A percentile compares a stretch with the other conserved stretches of the same genome.
These are phyloP conservation scores for Rhynchomys soricoides DNA, from an alignment of 2,113 vertebrate species.

Conservation along the genomic window DNA sequence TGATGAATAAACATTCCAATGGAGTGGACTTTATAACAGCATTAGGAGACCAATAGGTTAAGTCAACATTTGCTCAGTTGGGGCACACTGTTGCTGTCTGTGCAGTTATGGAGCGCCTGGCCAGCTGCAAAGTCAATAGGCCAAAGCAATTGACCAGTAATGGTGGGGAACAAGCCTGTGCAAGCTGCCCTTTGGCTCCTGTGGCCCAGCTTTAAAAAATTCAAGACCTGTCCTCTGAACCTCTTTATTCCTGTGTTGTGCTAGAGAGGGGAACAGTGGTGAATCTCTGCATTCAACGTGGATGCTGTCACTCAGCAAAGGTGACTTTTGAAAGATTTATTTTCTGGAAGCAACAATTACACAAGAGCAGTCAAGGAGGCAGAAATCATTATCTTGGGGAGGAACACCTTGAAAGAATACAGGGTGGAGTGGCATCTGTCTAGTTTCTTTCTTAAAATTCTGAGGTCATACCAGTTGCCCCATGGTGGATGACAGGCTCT, in stretches of 20 bases:
- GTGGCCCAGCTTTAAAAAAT: conserved; percentile 17
- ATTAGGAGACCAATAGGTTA: conserved; percentile 81
- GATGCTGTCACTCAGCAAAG: background rate
- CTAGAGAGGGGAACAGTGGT: background rate
- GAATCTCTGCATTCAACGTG: background rate
- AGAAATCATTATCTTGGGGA: background rate
- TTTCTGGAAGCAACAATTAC: background rate
- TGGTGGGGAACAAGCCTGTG: conserved; percentile 28
- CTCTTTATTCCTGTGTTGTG: background rate
- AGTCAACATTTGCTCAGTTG: conserved; percentile 83
- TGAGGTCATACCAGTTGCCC: background rate
- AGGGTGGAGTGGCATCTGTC: background rate
- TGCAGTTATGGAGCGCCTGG: conserved; percentile 63
- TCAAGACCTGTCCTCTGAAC: conserved; percentile 18
- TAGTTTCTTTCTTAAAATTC: background rate
- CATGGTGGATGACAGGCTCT: background rate
- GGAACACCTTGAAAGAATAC: background rate
- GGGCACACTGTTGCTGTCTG: conserved; percentile 68
- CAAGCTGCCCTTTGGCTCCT: conserved; percentile 31
- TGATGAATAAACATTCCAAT: conserved; percentile 67
- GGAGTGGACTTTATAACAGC: conserved; percentile 77
- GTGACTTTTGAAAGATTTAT: background rate
- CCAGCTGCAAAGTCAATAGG: conserved; percentile 83
- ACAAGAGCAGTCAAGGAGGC: background rate
- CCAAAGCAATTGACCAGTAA: conserved; percentile 85